Conservation (phyloP, 2,113 vertebrate species). For the Malaclemys terrapin region DNA sequence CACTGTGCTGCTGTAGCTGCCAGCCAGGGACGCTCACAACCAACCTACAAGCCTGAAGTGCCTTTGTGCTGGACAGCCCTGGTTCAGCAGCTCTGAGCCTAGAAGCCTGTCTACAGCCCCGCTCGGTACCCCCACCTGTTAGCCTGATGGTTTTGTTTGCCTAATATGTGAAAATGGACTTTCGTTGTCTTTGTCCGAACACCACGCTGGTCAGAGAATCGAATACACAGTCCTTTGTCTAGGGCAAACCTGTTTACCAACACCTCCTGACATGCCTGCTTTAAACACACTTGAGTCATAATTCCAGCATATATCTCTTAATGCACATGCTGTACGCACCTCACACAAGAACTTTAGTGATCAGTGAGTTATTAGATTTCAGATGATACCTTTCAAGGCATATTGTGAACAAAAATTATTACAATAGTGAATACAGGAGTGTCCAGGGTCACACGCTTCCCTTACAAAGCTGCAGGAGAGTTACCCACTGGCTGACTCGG, state of each 20-base stretch:
- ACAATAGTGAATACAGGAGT: too few relatives aligned
- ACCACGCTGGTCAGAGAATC: neutral
- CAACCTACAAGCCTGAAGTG: neutral
- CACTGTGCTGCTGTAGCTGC: neutral
- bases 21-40: neutral
- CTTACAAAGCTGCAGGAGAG: too few relatives aligned
- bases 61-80: neutral
- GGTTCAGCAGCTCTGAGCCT: neutral
- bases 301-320: neutral
- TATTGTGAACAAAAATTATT: too few relatives aligned
- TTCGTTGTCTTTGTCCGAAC: neutral
- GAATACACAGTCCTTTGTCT: neutral
- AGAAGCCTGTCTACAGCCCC: neutral
- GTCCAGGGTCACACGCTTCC: too few relatives aligned
- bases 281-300: neutral
- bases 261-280: neutral
- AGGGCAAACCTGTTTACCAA: neutral
- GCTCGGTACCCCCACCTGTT: neutral
- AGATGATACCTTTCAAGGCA: too few relatives aligned
- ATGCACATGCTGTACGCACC: too few relatives aligned
- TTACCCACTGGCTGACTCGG: too few relatives aligned
- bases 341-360: neutral
- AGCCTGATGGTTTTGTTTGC: neutral
- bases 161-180: neutral
- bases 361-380: neutral